Conservation (phyloP, 2,797 vertebrate genomes). For the Scolopax bukidnonensis region DNA sequence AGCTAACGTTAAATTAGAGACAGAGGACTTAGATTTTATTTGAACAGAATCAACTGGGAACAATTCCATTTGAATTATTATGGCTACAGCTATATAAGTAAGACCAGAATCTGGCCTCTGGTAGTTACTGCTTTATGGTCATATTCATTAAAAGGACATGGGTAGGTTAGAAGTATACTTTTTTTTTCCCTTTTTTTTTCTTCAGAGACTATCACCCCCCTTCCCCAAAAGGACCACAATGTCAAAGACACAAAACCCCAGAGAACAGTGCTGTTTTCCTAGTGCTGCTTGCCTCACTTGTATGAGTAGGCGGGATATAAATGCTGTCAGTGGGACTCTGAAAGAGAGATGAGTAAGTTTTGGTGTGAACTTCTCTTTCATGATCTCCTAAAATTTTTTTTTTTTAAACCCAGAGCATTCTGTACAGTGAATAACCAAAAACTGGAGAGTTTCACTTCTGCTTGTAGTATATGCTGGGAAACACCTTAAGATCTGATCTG, state of each 20-base stretch:
- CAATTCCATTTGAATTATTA: background rate
- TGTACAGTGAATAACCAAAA: background rate
- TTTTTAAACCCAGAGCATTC: background rate
- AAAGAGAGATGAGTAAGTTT: background rate
- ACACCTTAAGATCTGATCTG: background rate
- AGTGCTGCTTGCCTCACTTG: background rate
- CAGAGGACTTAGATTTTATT: background rate
- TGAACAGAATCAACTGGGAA: background rate
- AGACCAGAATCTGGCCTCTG: background rate
- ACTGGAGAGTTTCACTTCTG: background rate
- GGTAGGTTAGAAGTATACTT: background rate
- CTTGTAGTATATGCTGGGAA: background rate
- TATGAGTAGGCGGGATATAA: background rate
- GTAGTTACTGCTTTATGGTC: background rate
- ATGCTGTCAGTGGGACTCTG: background rate
- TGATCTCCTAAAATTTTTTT: background rate
- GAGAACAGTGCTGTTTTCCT: background rate
- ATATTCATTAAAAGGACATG: background rate
- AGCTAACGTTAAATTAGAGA: background rate
- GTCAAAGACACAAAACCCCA: background rate
- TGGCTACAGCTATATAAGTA: background rate
- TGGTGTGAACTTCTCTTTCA: background rate
- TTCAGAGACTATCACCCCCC: rapidly evolving
- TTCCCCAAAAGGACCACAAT: background rate
- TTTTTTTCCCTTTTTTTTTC: background rate